A percentile compares a stretch with the other conserved stretches of the same genome.
phyloP scores from a whole-genome alignment of 1,140 invertebrate genomes.

The Sminthurinus signatus region DNA sequence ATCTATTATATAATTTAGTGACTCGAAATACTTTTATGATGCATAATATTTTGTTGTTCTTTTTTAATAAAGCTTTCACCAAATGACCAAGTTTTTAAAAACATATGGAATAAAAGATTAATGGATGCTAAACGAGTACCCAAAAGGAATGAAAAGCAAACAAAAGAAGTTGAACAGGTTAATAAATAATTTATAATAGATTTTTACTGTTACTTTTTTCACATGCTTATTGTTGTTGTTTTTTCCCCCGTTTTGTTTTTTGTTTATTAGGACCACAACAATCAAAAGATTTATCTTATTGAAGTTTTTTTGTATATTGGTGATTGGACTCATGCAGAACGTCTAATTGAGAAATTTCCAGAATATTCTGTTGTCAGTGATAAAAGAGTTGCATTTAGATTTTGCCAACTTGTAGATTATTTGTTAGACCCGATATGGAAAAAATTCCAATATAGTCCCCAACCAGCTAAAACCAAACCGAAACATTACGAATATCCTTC shows the following conservation, averaged over 20 bases:
- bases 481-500: too few species aligned
- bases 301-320: constrained; percentile 81
- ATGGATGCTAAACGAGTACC: constrained; percentile 74
- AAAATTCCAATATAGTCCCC: constrained; percentile 57
- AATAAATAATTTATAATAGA: constrained; percentile 52
- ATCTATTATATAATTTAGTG: constrained; percentile 19
- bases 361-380: constrained; percentile 71
- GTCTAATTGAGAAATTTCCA: constrained; percentile 72
- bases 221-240: constrained; percentile 16
- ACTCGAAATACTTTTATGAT: too few species aligned
- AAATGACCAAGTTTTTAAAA: too few species aligned
- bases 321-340: constrained; percentile 78
- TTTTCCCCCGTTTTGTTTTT: too few species aligned
- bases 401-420: constrained; percentile 74
- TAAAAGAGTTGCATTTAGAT: constrained; percentile 66
- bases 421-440: constrained; percentile 84
- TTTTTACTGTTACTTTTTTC: neutral
- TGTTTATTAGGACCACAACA: constrained; percentile 58
- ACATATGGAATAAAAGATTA: too few species aligned
- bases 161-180: constrained; percentile 62
- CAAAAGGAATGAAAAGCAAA: constrained; percentile 60
- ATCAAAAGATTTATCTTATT: constrained; percentile 90
- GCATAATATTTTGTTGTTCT: too few species aligned
- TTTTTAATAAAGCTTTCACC: too few species aligned
- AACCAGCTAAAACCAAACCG: neutral